Conservation (phyloP, 2,113 vertebrate species). For the Thryonomys swinderianus region DNA sequence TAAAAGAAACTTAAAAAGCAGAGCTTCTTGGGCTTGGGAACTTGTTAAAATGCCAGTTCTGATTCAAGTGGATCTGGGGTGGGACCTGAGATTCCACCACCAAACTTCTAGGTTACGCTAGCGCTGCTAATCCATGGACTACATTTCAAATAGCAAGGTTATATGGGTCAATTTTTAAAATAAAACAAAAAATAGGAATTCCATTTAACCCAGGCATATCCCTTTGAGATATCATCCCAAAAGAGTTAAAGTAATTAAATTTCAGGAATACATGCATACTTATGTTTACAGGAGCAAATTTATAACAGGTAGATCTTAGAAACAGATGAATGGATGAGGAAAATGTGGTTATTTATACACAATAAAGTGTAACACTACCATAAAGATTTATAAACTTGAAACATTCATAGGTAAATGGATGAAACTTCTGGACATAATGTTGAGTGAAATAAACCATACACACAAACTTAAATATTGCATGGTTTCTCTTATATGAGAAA, state of each 20-base stretch:
- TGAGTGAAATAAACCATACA: not conserved
- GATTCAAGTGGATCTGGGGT: not conserved
- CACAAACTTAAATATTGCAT: not conserved
- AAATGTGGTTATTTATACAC: not conserved
- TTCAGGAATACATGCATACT: not conserved
- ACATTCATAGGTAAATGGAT: not conserved
- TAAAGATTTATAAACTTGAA: not conserved
- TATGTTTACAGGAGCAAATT: not conserved
- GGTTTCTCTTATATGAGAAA: not conserved
- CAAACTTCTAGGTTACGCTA: not conserved
- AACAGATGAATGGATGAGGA: not conserved
- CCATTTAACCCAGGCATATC: not conserved
- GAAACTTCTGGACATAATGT: not conserved
- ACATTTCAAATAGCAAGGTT: slow-evolving; percentile 39
- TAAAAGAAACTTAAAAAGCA: slow-evolving; percentile 15
- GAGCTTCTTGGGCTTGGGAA: not conserved
- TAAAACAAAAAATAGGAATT: not conserved
- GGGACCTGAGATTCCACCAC: not conserved
- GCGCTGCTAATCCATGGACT: not conserved
- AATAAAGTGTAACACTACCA: not conserved
- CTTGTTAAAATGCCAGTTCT: slow-evolving; percentile 23
- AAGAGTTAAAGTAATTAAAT: not conserved
- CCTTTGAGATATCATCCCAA: not conserved
- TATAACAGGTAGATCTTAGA: not conserved
- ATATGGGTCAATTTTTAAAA: not conserved